Evolutionary conservation across 1,140 invertebrate species (phyloP), one percentile per base, ranked within the genome.

Genomic region (Dinothrombium tinctorium): DNA sequence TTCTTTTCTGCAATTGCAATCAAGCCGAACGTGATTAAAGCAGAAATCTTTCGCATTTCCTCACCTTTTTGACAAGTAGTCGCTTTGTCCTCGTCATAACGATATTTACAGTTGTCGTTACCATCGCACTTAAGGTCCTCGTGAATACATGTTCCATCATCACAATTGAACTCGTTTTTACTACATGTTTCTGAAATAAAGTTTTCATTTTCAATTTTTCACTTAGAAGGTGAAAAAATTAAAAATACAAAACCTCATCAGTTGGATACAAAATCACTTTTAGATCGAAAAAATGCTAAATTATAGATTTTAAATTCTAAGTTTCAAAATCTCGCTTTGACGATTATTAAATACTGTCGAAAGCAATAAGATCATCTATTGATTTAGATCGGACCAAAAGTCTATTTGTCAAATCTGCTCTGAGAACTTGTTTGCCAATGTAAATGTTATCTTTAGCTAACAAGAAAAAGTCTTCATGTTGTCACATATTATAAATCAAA

Each of bases 61-160:
- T 40, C 21, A 31, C 31, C 39, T 40, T 33, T 17, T 40, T 40
- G 15, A 15, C 39, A 33, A 7, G 14, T 14, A n/a, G n/a, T n/a
- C 6, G 26, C 17, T 32, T 40, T 40, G 36, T 69, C 68, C 56
- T 86, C 81, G 54, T 89, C 82, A 59, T 74, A 77, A 33, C 74
- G 69, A 51, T 79, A 72, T 47, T 78, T 68, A 55, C 82, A 89
- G 54, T 87, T 80, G 37, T 68, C 63, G 31, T 64, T 59, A 0
- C 58, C 54, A 55, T 87, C 79, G 53, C 83, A 89, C 42, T 58
- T 59, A n/a, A 87, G 61, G 0, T 59, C 51, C 0, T 47, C 50
- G 11, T 68, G 65, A 38, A 87, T 86, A 57, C 82, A 89, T 11
- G 51, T 53, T 4, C 48, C 48, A 43, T 58, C 56, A 19, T 49